Evolutionary conservation across 2,888 invertebrate species (phyloP), one percentile per base, ranked within the genome.

Genomic region (Acrobeloides nanus): DNA sequence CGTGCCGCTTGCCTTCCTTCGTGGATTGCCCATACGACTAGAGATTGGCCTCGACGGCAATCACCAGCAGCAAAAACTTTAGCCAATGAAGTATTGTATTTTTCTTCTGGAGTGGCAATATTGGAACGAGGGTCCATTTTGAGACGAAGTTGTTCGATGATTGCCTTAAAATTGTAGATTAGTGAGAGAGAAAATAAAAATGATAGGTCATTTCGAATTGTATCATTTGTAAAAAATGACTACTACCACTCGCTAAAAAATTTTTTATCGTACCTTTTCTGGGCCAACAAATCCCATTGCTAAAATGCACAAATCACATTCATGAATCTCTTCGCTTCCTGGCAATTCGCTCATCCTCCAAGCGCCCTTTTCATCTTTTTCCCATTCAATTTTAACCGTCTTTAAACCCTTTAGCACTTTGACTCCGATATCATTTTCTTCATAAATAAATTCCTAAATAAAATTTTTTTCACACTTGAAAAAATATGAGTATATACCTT

Each of bases 1-100:
- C 90, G 80, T 12, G 97, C 97, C 7, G 92, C 93, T 77, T 90
- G 93, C n/a, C 97, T 81, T 1, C 97, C 97, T 76, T 97, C 97
- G 0, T 87, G 81, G 57, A 97, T 97, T 18, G 95, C 97, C 89
- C 93, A 95, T 7, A 97, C 97, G 4, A 97, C 92, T 48, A 97
- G 80, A 0, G 93, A 93, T 75, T 97, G 97, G n/a, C 97, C 97
- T 64, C 95, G 83, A 8, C 45, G 46, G 26, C 45, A 44, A 38
- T 44, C 45, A 10, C 45, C 45, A 7, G 45, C 45, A n/a, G 45
- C 45, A 64, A 71, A 48, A 37, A 95, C 85, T 75, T 85, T 85
- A 31, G 83, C 82, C 61, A 85, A 80, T 15, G 83, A 84, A 0
- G 89, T 87, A 52, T 81, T 80, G 78, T 87, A 92, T 72, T 84